Evolutionary conservation across 2,113 vertebrate species (phyloP), one percentile per base, ranked within the genome.

Genomic region (Xenotilapia caudafasciata): DNA sequence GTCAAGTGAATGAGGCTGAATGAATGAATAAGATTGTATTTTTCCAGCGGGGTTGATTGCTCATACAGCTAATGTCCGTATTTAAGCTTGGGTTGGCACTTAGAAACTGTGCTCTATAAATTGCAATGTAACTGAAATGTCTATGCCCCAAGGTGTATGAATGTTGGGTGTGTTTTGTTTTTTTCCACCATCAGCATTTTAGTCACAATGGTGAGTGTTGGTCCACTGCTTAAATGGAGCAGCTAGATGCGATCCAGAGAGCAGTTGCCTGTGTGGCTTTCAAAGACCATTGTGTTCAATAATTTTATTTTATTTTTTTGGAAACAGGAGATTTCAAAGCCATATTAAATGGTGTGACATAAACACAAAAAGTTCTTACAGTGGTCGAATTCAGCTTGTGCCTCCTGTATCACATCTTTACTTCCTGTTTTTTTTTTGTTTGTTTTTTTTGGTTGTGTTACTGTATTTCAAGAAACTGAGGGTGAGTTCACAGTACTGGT

Each of bases 11-110:
- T 73, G 65, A 93, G 89, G 91, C 85, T 92, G 89, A 92, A 92
- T 96, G 88, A 95, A 93, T 94, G 92, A 91, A 75, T 6, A 91
- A 89, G 94, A 94, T 95, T 95, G 95, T 95, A 95, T 93, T 92
- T 94, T 73, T 93, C 79, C 88, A 70, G 85, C 12, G 1, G n/a
- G 90, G 84, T 86, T 49, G 85, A 49, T 79, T 49, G 45, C 85
- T 87, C 62, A 31, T 56, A 83, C 65, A 45, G 77, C 84, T 83
- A 31, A 80, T 89, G 86, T 88, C 88, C 68, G n/a, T 86, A 80
- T 85, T 90, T 62, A 91, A 80, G 62, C 56, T 86, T 17, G 80
- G 58, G 75, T 56, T 31, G 55, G 83, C 85, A 80, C 84, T 83
- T 62, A 45, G 26, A 87, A 70, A 81, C 21, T 4, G 58, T 88